Percentiles rank a stretch among this genome's conserved stretches.
These are phyloP conservation scores for Verasper variegatus DNA, from an alignment of 2,113 vertebrate species.

Conservation along the genomic window DNA sequence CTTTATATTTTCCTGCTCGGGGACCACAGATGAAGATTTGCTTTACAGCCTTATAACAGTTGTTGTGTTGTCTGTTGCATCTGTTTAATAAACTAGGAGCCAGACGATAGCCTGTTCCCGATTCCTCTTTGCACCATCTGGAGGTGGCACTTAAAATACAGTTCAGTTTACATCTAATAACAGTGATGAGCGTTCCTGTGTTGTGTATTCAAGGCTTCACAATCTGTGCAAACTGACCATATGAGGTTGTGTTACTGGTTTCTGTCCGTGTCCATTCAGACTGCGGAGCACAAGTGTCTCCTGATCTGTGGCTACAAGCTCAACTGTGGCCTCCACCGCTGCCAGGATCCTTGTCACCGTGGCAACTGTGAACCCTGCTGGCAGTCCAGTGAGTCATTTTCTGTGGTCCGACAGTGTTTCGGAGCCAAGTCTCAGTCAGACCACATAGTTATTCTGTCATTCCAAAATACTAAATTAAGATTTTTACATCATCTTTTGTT, in stretches of 20 bases:
- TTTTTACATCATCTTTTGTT: slow-evolving; percentile 9
- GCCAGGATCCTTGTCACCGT: slow-evolving; percentile 96
- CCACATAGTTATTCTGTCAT: not conserved
- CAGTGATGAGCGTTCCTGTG: not conserved
- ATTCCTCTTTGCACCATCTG: too few species aligned
- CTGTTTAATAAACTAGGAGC: too few species aligned
- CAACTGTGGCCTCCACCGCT: slow-evolving; percentile 95
- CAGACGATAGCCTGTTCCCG: too few species aligned
- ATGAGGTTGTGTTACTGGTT: not conserved
- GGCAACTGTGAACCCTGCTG: slow-evolving; percentile 97
- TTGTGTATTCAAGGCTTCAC: not conserved
- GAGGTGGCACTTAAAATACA: too few species aligned
- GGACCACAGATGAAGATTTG: too few species aligned
- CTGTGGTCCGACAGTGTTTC: not conserved
- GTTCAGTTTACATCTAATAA: not conserved
- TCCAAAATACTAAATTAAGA: not conserved
- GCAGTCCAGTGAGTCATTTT: slow-evolving; percentile 92
- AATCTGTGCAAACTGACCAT: too few species aligned
- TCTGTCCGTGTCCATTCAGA: slow-evolving; percentile 74
- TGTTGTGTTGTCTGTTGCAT: too few species aligned
- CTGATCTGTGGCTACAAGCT: slow-evolving; percentile 96
- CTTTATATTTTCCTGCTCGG: not conserved
- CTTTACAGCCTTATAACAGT: too few species aligned
- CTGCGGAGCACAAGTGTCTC: slow-evolving; percentile 91
- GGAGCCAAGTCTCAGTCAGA: slow-evolving; percentile 12